Evolutionary conservation across 2,888 invertebrate species (phyloP).

Genomic region (Drosophila pegasa): DNA sequence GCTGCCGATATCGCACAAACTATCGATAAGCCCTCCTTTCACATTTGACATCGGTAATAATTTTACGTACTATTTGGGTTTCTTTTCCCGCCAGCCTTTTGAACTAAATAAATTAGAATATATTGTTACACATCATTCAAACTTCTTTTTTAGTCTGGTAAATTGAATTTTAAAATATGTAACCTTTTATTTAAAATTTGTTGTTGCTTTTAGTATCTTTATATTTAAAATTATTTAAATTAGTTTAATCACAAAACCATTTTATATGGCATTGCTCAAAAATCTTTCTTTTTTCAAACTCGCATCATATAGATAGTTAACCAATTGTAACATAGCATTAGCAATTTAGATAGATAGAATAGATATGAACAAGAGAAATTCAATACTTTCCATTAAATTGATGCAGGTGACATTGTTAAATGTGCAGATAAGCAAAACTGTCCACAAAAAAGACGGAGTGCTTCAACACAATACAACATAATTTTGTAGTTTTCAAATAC

Average conservation of each 20-base stretch:
- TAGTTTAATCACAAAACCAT: constrained; percentile 12
- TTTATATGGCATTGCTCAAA: constrained; percentile 12
- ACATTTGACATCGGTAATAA: background rate
- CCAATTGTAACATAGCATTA: constrained; percentile 5
- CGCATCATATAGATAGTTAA: constrained; percentile 10
- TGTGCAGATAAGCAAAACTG: background rate
- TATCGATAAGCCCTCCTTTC: constrained; percentile 16
- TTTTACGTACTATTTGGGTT: background rate
- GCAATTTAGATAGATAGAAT: constrained; percentile 6
- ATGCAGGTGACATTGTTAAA: constrained; percentile 1
- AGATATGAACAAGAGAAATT: background rate
- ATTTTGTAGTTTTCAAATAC: constrained; percentile 6
- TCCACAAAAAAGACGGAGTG: background rate
- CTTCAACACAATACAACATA: background rate
- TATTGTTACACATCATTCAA: background rate
- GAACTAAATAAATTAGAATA: background rate
- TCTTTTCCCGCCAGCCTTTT: background rate
- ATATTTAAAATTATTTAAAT: constrained; percentile 39
- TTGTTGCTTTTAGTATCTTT: constrained; percentile 18
- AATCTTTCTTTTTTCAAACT: background rate
- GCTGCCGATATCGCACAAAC: constrained; percentile 1
- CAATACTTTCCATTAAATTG: background rate
- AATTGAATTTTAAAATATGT: constrained; percentile 13
- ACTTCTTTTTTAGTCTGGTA: background rate
- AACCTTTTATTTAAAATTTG: constrained; percentile 36